Evolutionary conservation across 2,888 invertebrate genomes (phyloP).

Genomic region (Polydrusus cervinus): DNA sequence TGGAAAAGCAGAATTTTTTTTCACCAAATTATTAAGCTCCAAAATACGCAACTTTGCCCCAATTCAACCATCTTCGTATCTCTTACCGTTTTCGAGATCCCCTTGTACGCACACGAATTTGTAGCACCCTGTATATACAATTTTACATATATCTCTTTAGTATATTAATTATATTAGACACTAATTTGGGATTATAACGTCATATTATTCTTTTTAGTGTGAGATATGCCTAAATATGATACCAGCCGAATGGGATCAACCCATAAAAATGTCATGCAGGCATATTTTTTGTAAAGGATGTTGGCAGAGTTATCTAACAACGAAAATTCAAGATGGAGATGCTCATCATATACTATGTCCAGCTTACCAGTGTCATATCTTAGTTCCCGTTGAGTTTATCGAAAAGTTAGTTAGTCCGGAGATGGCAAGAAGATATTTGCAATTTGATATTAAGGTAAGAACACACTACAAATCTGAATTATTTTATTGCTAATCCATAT

Average conservation of each 20-base stretch:
- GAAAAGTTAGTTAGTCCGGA: slow-evolving; percentile 79
- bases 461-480: neutral
- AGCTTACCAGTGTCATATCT: slow-evolving; percentile 77
- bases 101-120: no score
- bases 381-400: slow-evolving; percentile 79
- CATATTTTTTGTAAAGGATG: slow-evolving; percentile 79
- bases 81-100: no score
- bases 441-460: slow-evolving; percentile 80
- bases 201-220: slow-evolving; percentile 72
- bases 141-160: no score
- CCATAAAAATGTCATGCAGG: slow-evolving; percentile 76
- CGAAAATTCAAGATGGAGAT: slow-evolving; percentile 79
- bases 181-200: no score
- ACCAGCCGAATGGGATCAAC: slow-evolving; percentile 71
- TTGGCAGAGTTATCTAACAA: slow-evolving; percentile 79
- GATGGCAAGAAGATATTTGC: slow-evolving; percentile 78
- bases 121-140: no score
- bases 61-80: no score
- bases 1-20: no score
- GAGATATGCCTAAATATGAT: slow-evolving; percentile 76
- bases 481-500: neutral
- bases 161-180: no score
- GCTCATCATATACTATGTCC: slow-evolving; percentile 80
- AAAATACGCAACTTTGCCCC: no score
- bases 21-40: no score